Evolutionary conservation across 2,888 invertebrate genomes (phyloP).

Genomic region (Yponomeuta plumbellus): DNA sequence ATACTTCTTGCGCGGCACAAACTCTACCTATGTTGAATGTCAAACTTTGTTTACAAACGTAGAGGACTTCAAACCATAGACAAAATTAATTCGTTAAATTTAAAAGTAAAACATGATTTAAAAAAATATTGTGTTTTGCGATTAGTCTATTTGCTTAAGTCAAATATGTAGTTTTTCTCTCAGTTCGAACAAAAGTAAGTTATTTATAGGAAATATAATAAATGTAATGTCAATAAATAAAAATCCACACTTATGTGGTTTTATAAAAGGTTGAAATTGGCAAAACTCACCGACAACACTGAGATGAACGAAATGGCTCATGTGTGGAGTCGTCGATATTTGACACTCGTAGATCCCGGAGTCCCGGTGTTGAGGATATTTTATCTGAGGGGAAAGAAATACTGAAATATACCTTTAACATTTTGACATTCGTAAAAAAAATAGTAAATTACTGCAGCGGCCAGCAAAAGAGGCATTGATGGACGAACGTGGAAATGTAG

Average conservation of each 20-base stretch:
- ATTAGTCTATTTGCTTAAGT: neutral
- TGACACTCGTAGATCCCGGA: slow-evolving; percentile 95
- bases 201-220: neutral
- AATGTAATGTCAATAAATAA: neutral
- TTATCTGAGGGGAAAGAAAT: slow-evolving; percentile 80
- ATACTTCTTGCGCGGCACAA: no score
- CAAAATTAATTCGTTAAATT: no score
- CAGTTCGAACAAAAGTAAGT: neutral
- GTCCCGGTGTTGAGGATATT: slow-evolving; percentile 93
- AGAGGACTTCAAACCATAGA: no score
- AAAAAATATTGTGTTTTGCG: no score
- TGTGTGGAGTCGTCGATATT: slow-evolving; percentile 94
- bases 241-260: neutral
- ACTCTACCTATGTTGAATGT: no score
- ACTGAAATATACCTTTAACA: neutral
- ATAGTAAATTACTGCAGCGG: no score
- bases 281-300: slow-evolving; percentile 90
- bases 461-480: no score
- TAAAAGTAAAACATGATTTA: no score
- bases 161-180: neutral
- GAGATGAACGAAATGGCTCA: slow-evolving; percentile 93
- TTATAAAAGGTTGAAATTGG: neutral
- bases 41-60: no score
- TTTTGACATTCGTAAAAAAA: no score
- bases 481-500: no score